A percentile compares a stretch with the other conserved stretches of the same genome.
These are phyloP conservation scores for Pollicipes pollicipes DNA, from an alignment of 1,140 invertebrate species.

Conservation along the genomic window DNA sequence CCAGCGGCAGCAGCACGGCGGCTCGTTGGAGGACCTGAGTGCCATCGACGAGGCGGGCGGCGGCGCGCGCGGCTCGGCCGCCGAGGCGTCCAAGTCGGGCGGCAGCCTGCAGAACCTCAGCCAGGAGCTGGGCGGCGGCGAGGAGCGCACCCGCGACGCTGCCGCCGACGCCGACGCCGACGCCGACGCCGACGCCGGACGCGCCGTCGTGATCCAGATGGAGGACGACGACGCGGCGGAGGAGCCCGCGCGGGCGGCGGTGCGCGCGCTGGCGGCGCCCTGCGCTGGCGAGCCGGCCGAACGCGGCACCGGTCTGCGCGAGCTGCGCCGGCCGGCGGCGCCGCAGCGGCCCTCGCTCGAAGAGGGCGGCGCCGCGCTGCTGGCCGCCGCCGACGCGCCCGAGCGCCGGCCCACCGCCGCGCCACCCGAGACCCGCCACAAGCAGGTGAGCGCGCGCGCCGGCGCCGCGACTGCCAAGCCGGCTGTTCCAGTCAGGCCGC, in stretches of 20 bases:
- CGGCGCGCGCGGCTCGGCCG: background rate
- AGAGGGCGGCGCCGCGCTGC: background rate
- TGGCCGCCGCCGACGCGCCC: too few relatives aligned
- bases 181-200: background rate
- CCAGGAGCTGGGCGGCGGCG: background rate
- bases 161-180: background rate
- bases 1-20: background rate
- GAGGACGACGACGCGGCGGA: background rate
- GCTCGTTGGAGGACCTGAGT: conserved; percentile 1
- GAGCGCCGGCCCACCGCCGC: too few relatives aligned
- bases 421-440: background rate
- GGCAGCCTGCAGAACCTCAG: conserved; percentile 3
- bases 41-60: background rate
- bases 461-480: background rate
- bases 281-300: background rate
- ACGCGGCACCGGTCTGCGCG: background rate
- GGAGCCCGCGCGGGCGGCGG: background rate
- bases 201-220: background rate
- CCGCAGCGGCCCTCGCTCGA: background rate
- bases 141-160: background rate
- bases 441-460: background rate
- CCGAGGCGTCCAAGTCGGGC: background rate
- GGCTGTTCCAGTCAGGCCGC: too few relatives aligned
- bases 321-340: too few relatives aligned
- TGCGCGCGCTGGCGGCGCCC: background rate